Evolutionary conservation across 2,113 vertebrate genomes (phyloP).

Genomic region (Notarius quadriscutis): DNA sequence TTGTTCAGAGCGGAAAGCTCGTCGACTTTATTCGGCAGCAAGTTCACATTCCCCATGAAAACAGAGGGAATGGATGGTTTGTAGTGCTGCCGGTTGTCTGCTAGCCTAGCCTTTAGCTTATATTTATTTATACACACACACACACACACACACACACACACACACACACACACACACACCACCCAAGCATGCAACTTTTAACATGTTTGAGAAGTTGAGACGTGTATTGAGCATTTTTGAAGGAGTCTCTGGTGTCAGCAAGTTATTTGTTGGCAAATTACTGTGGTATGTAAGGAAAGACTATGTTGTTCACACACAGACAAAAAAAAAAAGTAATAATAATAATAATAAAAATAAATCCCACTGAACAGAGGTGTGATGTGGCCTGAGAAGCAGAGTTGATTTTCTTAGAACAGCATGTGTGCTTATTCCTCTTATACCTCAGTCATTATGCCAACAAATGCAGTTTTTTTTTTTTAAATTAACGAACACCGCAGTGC

Average conservation of each 20-base stretch:
- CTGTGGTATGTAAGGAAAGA: background rate
- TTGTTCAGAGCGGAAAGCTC: too few relatives aligned
- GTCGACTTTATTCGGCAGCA: too few relatives aligned
- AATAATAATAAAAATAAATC: too few relatives aligned
- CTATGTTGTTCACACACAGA: background rate
- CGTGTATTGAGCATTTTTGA: background rate
- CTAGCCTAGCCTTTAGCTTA: too few relatives aligned
- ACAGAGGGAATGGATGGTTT: too few relatives aligned
- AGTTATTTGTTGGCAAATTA: background rate
- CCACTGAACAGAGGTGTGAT: background rate
- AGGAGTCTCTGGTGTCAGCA: background rate
- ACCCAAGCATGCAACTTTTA: too few relatives aligned
- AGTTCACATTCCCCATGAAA: too few relatives aligned
- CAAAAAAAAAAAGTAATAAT: background rate
- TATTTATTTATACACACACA: too few relatives aligned
- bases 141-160: too few relatives aligned
- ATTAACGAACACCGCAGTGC: background rate
- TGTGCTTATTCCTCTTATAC: background rate
- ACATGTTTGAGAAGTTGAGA: background rate
- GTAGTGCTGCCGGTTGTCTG: too few relatives aligned
- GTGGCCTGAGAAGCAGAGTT: background rate
- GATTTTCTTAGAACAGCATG: background rate
- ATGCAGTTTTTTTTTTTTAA: background rate
- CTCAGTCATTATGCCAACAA: background rate
- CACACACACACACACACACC: too few relatives aligned